These are phyloP conservation scores for Brachynemurus nebulosus DNA, from an alignment of 2,888 invertebrate genomes.

Conservation along the genomic window DNA sequence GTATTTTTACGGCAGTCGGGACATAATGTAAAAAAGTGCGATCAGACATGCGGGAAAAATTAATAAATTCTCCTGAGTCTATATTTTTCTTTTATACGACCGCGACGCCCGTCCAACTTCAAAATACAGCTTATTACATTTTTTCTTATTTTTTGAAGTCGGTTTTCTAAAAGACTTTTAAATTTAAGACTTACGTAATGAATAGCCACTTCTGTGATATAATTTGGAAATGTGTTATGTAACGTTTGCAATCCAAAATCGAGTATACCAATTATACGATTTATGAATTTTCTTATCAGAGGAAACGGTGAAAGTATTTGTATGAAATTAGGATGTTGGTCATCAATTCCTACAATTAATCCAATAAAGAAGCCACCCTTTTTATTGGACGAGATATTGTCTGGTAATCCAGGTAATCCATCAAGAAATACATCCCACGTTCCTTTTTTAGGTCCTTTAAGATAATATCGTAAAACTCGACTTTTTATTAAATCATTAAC, in stretches of 20 bases:
- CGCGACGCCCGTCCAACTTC: too few relatives aligned
- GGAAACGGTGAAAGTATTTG: slow-evolving; percentile 48
- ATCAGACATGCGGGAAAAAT: too few relatives aligned
- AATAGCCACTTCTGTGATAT: slow-evolving; percentile 42
- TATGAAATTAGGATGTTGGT: slow-evolving; percentile 38
- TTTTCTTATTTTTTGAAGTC: too few relatives aligned
- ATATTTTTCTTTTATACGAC: too few relatives aligned
- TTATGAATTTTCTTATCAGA: slow-evolving; percentile 46
- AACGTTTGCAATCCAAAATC: slow-evolving; percentile 50
- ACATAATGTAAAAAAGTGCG: too few relatives aligned
- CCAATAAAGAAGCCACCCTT: slow-evolving; percentile 54
- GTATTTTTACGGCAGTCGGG: too few relatives aligned
- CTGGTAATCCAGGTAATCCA: slow-evolving; percentile 62
- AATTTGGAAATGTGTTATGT: slow-evolving; percentile 50
- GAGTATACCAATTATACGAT: slow-evolving; percentile 41
- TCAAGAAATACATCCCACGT: slow-evolving; percentile 64
- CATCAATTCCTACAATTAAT: slow-evolving; percentile 39
- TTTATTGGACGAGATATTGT: slow-evolving; percentile 42
- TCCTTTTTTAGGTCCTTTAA: slow-evolving; percentile 73
- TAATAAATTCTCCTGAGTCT: too few relatives aligned
- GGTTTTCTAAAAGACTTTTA: too few relatives aligned
- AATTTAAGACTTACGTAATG: slow-evolving; percentile 41
- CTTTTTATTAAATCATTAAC: slow-evolving; percentile 55
- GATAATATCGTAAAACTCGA: slow-evolving; percentile 59
- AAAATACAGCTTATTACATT: too few relatives aligned